These are phyloP conservation scores for Epinephelus cyanopodus DNA, from an alignment of 2,113 vertebrate genomes.

Conservation along the genomic window DNA sequence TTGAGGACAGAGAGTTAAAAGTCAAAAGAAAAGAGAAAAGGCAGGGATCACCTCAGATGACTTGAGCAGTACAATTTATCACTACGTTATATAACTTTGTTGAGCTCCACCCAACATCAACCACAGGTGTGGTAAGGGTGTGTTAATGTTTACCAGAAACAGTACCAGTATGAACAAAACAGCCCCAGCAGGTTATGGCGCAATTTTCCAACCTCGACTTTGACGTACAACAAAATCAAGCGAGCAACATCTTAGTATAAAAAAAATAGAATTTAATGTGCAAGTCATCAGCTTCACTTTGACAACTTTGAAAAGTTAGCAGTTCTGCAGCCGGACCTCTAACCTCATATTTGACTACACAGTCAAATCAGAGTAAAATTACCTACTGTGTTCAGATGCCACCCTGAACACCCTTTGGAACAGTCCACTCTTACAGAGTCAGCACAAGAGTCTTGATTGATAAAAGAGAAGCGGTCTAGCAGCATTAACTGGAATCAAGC, in stretches of 20 bases:
- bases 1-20: background rate
- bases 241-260: slow-evolving; percentile 45
- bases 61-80: background rate
- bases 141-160: background rate
- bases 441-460: slow-evolving; percentile 56
- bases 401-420: slow-evolving; percentile 67
- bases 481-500: slow-evolving; percentile 80
- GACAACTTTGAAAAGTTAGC: slow-evolving; percentile 57
- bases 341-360: slow-evolving; percentile 39
- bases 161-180: background rate
- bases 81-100: background rate
- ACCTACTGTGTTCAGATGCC: slow-evolving; percentile 27
- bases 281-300: slow-evolving; percentile 70
- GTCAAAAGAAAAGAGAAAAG: too few species aligned
- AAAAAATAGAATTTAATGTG: slow-evolving; percentile 77
- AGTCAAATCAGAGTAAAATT: slow-evolving; percentile 47
- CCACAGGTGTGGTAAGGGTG: too few species aligned
- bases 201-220: background rate
- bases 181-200: background rate
- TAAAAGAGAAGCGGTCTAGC: slow-evolving; percentile 74
- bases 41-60: background rate
- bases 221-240: background rate
- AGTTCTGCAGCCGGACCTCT: slow-evolving; percentile 30
- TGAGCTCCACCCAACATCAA: background rate
- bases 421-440: slow-evolving; percentile 31